Base-by-base conservation (phyloP, 1,140 invertebrate genomes). In the Condylostylus longicornis region DNA sequence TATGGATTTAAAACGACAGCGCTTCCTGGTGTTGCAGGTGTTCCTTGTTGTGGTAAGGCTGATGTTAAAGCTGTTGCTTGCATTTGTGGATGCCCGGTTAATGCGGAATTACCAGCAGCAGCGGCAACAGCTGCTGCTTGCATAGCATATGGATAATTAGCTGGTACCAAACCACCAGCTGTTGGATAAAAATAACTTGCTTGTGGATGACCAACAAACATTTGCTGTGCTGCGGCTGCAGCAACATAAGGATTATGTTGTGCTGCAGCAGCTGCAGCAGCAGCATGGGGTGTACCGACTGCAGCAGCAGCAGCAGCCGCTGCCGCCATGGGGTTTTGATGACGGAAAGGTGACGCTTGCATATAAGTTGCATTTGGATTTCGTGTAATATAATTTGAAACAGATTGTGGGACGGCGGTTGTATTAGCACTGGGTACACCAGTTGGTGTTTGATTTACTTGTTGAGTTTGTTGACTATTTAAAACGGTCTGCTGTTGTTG, bases 1-100 rank as follows among this genome's bases (percentile, higher is more conserved):
- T 81, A 84, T 18, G 81, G 81, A 50, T 82, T 82, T 53, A 79
- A 65, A 13, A 74, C 71, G 33, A 79, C 75, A 18, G 73, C 61
- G 33, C 68, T 63, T n/a, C 66, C 64, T 2, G 66, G 64, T 17
- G 37, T 29, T 1, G 52, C 47, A 2, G 48, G 48, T 7, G 44
- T 40, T 12, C 46, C 42, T n/a, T 19, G 23, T 14, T 19, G 19
- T 7, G 21, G 17, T 20, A 18, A 15, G 8, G 21, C 27, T 12
- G 35, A 10, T 2, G 20, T 14, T 14, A 37, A 21, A 4, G 48
- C 44, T 18, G 51, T 47, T 14, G 54, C 48, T n/a, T n/a, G n/a
- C n/a, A n/a, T n/a, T 15, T 46, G 50, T 23, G 57, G 54, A 10
- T 51, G 42, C 0, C 45, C 53, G 1, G 45, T 41, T 3, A 41